Base-by-base conservation (phyloP, 2,113 vertebrate species). In the Larimichthys polyactis region DNA sequence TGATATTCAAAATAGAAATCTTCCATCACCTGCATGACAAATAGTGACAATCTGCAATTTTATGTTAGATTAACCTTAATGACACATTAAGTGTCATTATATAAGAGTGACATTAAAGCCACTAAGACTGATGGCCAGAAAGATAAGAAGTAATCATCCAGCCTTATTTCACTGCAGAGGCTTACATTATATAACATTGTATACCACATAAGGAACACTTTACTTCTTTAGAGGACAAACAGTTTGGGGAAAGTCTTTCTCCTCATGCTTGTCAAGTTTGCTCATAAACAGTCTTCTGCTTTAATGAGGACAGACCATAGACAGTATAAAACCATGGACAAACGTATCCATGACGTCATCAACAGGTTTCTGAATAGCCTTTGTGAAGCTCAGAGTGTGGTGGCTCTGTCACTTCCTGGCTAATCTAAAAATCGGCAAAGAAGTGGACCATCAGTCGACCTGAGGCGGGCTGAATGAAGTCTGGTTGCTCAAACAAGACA, bases 1-100 rank as follows among this genome's bases (percentile, higher is more conserved):
- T 20, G 78, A 69, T 67, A 57, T 57, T 80, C 54, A 72, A 68
- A 81, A 73, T 81, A 51, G 36, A 83, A 48, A 68, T 29, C 68
- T 78, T 68, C 64, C 46, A 59, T 80, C 77, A 59, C 81, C 60
- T 44, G 20, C 52, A 29, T 57, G 70, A 75, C 15, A 51, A 57
- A 72, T 62, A n/a, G 14, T 16, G 75, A 62, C 20, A 78, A 22
- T 79, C 44, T 65, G 57, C 60, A 48, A n/a, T 70, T 87, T 78
- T 58, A 16, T 63, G 43, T 85, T 32, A 64, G 57, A 82, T 82
- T 57, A 70, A 64, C 49, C 65, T 63, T 71, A 71, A 57, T 57
- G 78, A 69, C 72, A 58, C 22, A 12, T 43, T 10, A 81, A 78
- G 64, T 70, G 46, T 52, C 75, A 67, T 75, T 79, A 57, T 62